Evolutionary conservation across 2,888 invertebrate species (phyloP).

Genomic region (Ommatoiulus sabulosus): DNA sequence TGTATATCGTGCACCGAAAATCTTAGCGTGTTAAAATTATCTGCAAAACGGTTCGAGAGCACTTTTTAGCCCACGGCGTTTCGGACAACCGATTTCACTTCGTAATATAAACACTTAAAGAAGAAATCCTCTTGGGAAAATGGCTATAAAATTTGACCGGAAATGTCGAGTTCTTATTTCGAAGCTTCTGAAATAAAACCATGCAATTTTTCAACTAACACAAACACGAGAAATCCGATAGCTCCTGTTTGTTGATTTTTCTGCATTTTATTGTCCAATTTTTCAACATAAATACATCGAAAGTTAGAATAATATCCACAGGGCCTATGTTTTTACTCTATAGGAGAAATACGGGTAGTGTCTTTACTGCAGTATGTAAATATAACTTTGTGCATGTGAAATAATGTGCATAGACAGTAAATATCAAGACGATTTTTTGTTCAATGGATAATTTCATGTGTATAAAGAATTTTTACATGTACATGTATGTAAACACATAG

Average conservation of each 20-base stretch:
- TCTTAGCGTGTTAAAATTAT: too few relatives aligned
- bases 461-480: slow-evolving; percentile 44
- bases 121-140: too few relatives aligned
- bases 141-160: too few relatives aligned
- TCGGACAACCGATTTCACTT: too few relatives aligned
- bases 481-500: slow-evolving; percentile 32
- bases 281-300: not conserved
- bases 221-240: not conserved
- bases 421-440: slow-evolving; percentile 29
- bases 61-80: too few relatives aligned
- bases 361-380: slow-evolving; percentile 39
- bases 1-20: too few relatives aligned
- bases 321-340: not conserved
- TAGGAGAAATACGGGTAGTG: not conserved
- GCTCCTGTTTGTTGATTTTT: not conserved
- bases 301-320: not conserved
- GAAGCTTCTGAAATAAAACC: not conserved
- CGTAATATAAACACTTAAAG: too few relatives aligned
- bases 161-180: too few relatives aligned
- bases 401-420: slow-evolving; percentile 37
- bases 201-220: not conserved
- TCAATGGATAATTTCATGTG: slow-evolving; percentile 14
- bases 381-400: slow-evolving; percentile 7
- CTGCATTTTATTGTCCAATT: not conserved
- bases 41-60: too few relatives aligned